Evolutionary conservation across 2,888 invertebrate species (phyloP), one percentile per base, ranked within the genome.

Genomic region (Harmothoe impar): DNA sequence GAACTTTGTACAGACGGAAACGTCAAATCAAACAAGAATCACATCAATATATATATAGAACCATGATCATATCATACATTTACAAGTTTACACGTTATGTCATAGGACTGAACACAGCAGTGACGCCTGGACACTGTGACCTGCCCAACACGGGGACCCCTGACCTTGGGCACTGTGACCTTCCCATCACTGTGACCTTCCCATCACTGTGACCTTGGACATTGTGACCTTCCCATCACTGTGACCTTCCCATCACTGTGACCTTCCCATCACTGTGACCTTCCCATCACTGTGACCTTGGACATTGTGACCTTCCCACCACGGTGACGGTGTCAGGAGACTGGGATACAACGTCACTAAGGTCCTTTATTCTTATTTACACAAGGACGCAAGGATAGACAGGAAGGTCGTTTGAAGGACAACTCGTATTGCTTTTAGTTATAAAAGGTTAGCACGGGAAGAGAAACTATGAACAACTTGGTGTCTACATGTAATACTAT

Each of bases 41-140:
- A 72, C 29, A 72, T 72, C 72, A 72, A 72, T 72, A 72, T 72
- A 29, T 62, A 62, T 62, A 62, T 62, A 62, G 20, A 72, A 25
- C 72, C 72, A 29, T 72, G 72, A 72, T 72, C 31, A 72, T 72
- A 72, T 72, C 72, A 72, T 72, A 72, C 72, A 72, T 29, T 29
- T 25, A 72, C 29, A 62, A 12, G 62, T 62, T n/a, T 72, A 25
- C 72, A 12, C n/a, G n/a, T n/a, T n/a, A n/a, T 15, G 10, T 72
- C 29, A 72, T 25, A 72, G 25, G 72, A 29, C 31, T 72, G 72
- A 72, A 72, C 72, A 72, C 72, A 12, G 0, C 12, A 72, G 72
- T 72, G 72, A 29, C 25, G 62, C 20, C 15, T 29, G 72, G 72
- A 72, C 72, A 72, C 23, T 29, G n/a, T 72, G 72, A 15, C 72